phyloP scores from a whole-genome alignment of 2,113 vertebrate genomes.

The Neogale vison region DNA sequence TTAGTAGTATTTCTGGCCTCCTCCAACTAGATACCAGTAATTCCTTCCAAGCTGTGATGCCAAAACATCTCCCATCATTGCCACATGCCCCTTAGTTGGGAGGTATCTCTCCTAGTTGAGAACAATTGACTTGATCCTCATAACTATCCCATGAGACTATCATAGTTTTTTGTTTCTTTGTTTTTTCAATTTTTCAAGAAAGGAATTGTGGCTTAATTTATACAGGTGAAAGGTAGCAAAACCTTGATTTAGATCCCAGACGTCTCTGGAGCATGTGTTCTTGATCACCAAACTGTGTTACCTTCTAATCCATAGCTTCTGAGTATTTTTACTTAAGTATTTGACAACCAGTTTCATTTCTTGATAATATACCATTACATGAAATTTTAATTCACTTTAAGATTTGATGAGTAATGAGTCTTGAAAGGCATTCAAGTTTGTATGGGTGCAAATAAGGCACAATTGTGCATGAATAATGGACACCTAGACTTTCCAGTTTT shows the following conservation, averaged over 20 bases:
- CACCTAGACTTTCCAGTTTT: background rate
- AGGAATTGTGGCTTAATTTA: background rate
- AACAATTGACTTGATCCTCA: background rate
- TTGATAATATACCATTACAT: background rate
- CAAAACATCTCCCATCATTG: background rate
- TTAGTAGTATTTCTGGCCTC: background rate
- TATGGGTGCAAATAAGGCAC: background rate
- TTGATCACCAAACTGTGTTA: background rate
- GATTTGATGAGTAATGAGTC: background rate
- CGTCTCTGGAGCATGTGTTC: background rate
- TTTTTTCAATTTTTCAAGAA: background rate
- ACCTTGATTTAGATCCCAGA: background rate
- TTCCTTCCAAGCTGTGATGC: background rate
- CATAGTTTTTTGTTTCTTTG: no score
- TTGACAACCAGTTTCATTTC: slow-evolving; percentile 32
- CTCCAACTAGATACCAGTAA: background rate
- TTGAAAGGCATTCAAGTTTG: background rate
- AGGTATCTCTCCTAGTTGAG: background rate
- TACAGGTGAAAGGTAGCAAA: background rate
- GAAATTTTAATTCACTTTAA: slow-evolving; percentile 21
- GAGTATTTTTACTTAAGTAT: background rate
- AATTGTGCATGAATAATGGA: background rate
- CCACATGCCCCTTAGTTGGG: background rate
- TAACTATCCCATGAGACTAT: background rate
- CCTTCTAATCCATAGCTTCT: background rate